Evolutionary conservation across 2,888 invertebrate species (phyloP).

Genomic region (Odontomyia ornata): DNA sequence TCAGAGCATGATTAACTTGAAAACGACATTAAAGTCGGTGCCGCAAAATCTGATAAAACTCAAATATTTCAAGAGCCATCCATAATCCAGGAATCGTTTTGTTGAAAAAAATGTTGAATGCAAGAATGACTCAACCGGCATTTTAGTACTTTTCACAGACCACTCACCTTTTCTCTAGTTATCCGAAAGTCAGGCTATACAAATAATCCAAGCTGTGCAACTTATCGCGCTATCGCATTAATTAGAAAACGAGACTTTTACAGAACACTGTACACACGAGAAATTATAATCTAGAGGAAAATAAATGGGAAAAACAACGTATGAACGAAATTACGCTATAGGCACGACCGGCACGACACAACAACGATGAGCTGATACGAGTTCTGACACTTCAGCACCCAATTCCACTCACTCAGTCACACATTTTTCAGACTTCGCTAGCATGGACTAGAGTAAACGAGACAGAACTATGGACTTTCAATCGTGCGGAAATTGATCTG

Average conservation of each 20-base stretch:
- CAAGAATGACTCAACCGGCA: conserved; percentile 1
- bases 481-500: too few species aligned
- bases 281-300: conserved; percentile 1
- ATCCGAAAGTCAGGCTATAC: background rate
- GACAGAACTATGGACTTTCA: too few species aligned
- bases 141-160: background rate
- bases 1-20: too few species aligned
- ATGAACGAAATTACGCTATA: background rate
- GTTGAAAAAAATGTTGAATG: background rate
- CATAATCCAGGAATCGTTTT: background rate
- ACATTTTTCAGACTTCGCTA: too few species aligned
- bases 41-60: background rate
- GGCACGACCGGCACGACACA: background rate
- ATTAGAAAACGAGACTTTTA: background rate
- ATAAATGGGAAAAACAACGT: conserved; percentile 2
- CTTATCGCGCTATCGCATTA: background rate
- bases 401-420: too few species aligned
- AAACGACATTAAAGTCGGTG: too few species aligned
- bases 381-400: too few species aligned
- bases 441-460: too few species aligned
- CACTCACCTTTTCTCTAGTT: background rate
- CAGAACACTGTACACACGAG: background rate
- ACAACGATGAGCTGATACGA: too few species aligned
- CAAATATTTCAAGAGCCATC: background rate
- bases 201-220: background rate